Conservation (phyloP, 2,888 invertebrate genomes). For the Agrotis exclamationis region DNA sequence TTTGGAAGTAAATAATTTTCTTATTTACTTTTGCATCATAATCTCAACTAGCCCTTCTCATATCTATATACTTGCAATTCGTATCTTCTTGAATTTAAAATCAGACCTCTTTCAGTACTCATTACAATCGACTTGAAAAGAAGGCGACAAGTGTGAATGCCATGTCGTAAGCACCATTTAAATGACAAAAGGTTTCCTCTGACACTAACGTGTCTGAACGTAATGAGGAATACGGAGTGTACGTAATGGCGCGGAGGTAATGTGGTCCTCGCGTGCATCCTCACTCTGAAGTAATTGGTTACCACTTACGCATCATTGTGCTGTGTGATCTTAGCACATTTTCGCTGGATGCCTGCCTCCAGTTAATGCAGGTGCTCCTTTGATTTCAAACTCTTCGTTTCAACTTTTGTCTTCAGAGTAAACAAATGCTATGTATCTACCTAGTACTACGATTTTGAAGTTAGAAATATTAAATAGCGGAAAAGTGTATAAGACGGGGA, state of each 20-base stretch:
- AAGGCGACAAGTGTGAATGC: background rate
- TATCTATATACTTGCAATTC: no score
- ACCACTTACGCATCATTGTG: slow-evolving; percentile 42
- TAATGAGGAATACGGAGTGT: slow-evolving; percentile 17
- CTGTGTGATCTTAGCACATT: slow-evolving; percentile 34
- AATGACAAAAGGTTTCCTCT: slow-evolving; percentile 30
- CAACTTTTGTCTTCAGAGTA: background rate
- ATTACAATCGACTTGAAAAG: background rate
- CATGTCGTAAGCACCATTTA: background rate
- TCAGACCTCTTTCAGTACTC: background rate
- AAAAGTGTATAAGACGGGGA: no score
- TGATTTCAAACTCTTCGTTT: background rate
- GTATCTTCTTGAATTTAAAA: background rate
- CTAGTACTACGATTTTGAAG: background rate
- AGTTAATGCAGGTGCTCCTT: slow-evolving; percentile 1
- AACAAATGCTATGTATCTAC: background rate
- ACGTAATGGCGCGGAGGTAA: slow-evolving; percentile 17
- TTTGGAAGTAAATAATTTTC: no score
- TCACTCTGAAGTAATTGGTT: slow-evolving; percentile 30
- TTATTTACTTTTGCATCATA: no score
- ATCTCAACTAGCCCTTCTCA: no score
- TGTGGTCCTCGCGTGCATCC: slow-evolving; percentile 40
- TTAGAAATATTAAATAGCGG: background rate
- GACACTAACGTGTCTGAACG: background rate
- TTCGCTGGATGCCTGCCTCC: background rate